These are phyloP conservation scores for Sitobion miscanthi DNA, from an alignment of 1,140 invertebrate species.

Conservation along the genomic window DNA sequence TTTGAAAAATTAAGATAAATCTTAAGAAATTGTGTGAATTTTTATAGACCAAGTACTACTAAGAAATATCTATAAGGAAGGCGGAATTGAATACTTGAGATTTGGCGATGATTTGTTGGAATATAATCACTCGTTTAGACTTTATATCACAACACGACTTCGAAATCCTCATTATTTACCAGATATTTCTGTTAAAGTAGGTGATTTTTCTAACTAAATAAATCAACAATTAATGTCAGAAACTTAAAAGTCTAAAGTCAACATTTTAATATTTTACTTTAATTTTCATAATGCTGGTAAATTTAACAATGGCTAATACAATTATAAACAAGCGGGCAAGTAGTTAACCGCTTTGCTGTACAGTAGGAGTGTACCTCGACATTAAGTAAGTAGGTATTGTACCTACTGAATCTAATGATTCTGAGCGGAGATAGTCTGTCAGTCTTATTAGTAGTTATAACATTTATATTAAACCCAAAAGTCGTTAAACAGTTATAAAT, in stretches of 20 bases:
- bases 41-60: slow-evolving; percentile 75
- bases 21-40: background rate
- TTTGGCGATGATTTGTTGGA: slow-evolving; percentile 83
- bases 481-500: too few species aligned
- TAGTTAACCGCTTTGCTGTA: background rate
- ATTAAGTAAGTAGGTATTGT: background rate
- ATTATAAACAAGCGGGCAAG: background rate
- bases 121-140: slow-evolving; percentile 83
- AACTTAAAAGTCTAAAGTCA: background rate
- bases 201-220: background rate
- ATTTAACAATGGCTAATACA: background rate
- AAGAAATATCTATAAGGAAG: slow-evolving; percentile 81
- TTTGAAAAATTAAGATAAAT: background rate
- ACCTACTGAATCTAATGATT: too few species aligned
- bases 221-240: background rate
- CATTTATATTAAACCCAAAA: too few species aligned
- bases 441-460: too few species aligned
- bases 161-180: slow-evolving; percentile 92
- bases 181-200: slow-evolving; percentile 85
- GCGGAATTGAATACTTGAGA: slow-evolving; percentile 81
- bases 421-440: too few species aligned
- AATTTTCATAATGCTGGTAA: background rate
- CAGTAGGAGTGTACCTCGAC: background rate
- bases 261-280: background rate
- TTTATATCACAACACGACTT: slow-evolving; percentile 90